phyloP scores from a whole-genome alignment of 2,113 vertebrate genomes.

The Poecilia latipinna region DNA sequence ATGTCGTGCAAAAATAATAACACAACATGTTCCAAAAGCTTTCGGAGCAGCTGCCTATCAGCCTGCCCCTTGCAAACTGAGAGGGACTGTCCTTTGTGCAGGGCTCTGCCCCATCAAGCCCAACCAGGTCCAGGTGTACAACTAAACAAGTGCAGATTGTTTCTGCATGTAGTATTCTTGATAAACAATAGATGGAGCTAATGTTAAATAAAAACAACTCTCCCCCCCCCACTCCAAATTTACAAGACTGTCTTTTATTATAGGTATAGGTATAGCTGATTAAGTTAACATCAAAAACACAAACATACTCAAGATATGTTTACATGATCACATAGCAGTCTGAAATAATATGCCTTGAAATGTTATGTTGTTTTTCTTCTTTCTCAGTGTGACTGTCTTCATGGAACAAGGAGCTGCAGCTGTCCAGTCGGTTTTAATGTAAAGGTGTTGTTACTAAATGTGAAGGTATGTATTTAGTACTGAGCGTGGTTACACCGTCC shows the following conservation, averaged over 20 bases:
- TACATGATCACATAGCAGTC: no score
- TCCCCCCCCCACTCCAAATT: not conserved
- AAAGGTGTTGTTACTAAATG: constrained; percentile 76
- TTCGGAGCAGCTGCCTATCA: not conserved
- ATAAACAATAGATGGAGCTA: constrained; percentile 60
- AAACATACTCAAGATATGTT: not conserved
- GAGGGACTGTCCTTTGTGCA: constrained; percentile 12
- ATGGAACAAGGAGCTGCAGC: constrained; percentile 62
- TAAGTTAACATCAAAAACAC: not conserved
- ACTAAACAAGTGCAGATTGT: constrained; percentile 17
- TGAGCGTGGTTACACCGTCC: not conserved
- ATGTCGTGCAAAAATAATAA: constrained; percentile 16
- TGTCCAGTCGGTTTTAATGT: constrained; percentile 61
- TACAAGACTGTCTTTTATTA: not conserved
- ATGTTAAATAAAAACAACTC: constrained; percentile 35
- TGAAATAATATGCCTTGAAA: not conserved
- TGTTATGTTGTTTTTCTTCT: constrained; percentile 11
- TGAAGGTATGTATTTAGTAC: constrained; percentile 74
- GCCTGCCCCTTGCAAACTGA: constrained; percentile 12
- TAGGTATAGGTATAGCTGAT: constrained; percentile 7
- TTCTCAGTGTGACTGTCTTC: constrained; percentile 50
- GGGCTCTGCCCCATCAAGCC: constrained; percentile 50
- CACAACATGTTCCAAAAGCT: not conserved
- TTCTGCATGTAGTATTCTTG: constrained; percentile 57
- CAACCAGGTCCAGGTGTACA: constrained; percentile 63